A percentile compares a stretch with the other conserved stretches of the same genome.
phyloP scores from a whole-genome alignment of 2,888 invertebrate species.

The Cistogaster globosa region DNA sequence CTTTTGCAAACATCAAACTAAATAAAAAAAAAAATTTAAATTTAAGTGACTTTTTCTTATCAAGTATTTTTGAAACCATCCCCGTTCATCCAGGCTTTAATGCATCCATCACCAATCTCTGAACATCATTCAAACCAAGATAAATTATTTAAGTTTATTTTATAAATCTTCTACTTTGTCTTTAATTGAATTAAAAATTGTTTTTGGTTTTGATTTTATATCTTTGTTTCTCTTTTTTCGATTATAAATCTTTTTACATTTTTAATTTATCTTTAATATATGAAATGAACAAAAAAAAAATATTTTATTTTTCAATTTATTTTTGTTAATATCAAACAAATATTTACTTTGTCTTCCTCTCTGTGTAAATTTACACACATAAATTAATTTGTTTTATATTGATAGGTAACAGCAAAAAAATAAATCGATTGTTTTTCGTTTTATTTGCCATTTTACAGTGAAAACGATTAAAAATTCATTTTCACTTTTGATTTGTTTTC shows the following conservation, averaged over 20 bases:
- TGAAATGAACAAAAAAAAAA: not conserved
- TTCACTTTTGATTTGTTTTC: slow-evolving; percentile 69
- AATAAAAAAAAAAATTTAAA: no score
- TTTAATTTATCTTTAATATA: slow-evolving; percentile 35
- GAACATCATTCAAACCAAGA: slow-evolving; percentile 31
- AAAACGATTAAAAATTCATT: slow-evolving; percentile 71
- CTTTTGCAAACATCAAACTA: no score
- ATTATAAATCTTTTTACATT: slow-evolving; percentile 56
- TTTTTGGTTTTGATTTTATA: slow-evolving; percentile 33
- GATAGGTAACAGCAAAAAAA: slow-evolving; percentile 32
- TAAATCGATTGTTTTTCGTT: slow-evolving; percentile 12
- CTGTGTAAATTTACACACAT: slow-evolving; percentile 38
- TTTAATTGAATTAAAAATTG: slow-evolving; percentile 57
- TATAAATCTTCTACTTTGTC: slow-evolving; percentile 30
- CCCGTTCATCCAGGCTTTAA: no score
- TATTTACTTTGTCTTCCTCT: slow-evolving; percentile 56
- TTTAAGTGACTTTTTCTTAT: no score
- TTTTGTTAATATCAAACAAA: slow-evolving; percentile 50
- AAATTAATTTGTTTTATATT: slow-evolving; percentile 60
- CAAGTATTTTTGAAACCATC: no score
- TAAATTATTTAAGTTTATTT: slow-evolving; percentile 51
- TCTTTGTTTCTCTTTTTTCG: not conserved
- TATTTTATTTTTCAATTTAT: not conserved
- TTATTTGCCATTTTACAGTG: slow-evolving; percentile 51
- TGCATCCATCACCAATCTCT: not conserved